Base-by-base conservation (phyloP, 2,113 vertebrate species). In the Chionis minor region DNA sequence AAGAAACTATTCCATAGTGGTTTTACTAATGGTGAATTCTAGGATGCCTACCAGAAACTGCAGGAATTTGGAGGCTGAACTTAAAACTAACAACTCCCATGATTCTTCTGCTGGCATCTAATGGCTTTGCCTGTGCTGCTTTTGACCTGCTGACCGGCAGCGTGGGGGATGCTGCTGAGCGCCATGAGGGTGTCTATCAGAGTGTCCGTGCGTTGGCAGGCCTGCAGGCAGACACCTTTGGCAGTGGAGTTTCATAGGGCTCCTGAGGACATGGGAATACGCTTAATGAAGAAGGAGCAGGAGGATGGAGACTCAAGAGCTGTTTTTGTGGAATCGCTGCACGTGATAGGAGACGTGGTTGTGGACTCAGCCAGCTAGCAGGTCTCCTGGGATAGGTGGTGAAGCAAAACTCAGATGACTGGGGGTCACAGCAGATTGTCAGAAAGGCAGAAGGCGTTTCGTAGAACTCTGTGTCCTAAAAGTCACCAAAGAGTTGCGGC, bases 171-270 rank as follows among this genome's bases (percentile, higher is more conserved):
- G 61, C 81, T 82, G 78, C 73, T 19, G 69, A 33, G 73, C 21
- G 28, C 78, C 47, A 8, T 0, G 1, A 78, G 33, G 0, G 0
- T 3, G 32, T 55, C 78, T 75, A 1, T 69, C 70, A 40, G 55
- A 13, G 32, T 2, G 2, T 4, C 6, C 27, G 23, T 4, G 26
- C 51, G 5, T 4, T 26, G 86, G 86, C 86, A 89, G 61, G 42
- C 14, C 0, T n/a, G 63, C 49, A 61, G 63, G 38, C 49, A 72
- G 23, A 2, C 17, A 4, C 17, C 1, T 38, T 69, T 75, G 78
- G 35, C 54, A 58, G 19, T 27, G 32, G 4, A 3, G 35, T 26
- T 82, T 62, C 74, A n/a, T 3, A 16, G 11, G 49, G 32, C 81
- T 95, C 55, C 71, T 73, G 63, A 88, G 78, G 45, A 62, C 63